These are phyloP conservation scores for Lepeophtheirus nordmannii DNA, from an alignment of 2,888 invertebrate species.

Conservation along the genomic window DNA sequence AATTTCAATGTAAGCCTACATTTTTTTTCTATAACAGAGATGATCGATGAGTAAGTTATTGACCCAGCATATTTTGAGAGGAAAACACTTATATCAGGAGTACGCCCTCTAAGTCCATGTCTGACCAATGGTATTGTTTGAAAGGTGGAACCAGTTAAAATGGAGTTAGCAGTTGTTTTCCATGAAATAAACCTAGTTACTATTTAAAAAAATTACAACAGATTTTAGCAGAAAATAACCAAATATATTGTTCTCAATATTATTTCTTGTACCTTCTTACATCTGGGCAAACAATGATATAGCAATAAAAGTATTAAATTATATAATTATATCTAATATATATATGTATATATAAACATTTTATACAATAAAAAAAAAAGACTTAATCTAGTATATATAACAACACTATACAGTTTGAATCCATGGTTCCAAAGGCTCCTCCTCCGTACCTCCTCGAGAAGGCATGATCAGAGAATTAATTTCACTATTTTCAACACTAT, in stretches of 20 bases:
- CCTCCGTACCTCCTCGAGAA: slow-evolving; percentile 6
- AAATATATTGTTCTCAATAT: slow-evolving; percentile 14
- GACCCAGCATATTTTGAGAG: too few relatives aligned
- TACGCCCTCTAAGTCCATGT: too few relatives aligned
- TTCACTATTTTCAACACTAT: not conserved
- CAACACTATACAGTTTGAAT: slow-evolving; percentile 20
- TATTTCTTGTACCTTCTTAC: not conserved
- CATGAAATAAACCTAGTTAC: too few relatives aligned
- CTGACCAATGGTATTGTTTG: too few relatives aligned
- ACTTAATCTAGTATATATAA: not conserved
- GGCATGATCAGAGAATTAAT: slow-evolving; percentile 15
- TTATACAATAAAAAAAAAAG: not conserved
- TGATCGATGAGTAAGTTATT: too few relatives aligned
- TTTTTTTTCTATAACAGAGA: too few relatives aligned
- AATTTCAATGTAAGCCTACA: too few relatives aligned
- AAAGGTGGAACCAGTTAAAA: too few relatives aligned
- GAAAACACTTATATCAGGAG: too few relatives aligned
- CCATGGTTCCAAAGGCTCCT: slow-evolving; percentile 21
- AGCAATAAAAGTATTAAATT: slow-evolving; percentile 2
- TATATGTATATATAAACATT: slow-evolving; percentile 21
- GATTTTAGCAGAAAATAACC: not conserved
- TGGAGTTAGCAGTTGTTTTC: too few relatives aligned
- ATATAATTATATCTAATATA: slow-evolving; percentile 2
- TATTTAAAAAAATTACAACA: too few relatives aligned
- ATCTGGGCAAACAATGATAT: slow-evolving; percentile 5